Percentiles rank a stretch among this genome's conserved stretches.
Conservation (phyloP, 1,140 invertebrate species). For the Sycophila sp. region DNA sequence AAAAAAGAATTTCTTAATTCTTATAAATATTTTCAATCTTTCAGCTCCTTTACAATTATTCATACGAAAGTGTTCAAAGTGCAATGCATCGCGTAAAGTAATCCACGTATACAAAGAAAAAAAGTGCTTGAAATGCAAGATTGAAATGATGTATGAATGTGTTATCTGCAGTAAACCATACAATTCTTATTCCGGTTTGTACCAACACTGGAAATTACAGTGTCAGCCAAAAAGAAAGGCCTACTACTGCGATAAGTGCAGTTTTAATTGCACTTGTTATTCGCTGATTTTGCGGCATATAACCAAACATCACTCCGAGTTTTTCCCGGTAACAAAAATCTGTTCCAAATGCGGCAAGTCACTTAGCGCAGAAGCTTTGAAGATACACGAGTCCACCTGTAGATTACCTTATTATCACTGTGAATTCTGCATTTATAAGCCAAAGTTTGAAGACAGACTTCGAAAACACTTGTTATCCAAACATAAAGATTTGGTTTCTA, state of each 20-base stretch:
- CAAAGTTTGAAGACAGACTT: background rate
- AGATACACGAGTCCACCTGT: background rate
- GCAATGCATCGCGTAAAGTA: background rate
- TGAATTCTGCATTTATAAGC: slow-evolving; percentile 8
- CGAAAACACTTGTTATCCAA: background rate
- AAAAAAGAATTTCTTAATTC: background rate
- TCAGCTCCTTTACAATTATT: background rate
- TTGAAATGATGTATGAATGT: background rate
- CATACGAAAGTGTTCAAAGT: background rate
- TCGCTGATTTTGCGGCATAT: background rate
- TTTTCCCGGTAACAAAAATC: background rate
- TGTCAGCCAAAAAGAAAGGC: background rate
- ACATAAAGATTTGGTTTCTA: no score
- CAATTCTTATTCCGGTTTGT: slow-evolving; percentile 7
- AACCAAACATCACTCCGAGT: background rate
- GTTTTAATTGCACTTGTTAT: background rate
- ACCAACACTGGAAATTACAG: background rate
- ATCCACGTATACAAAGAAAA: background rate
- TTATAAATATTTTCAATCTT: background rate
- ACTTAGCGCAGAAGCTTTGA: no score
- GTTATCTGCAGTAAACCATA: slow-evolving; percentile 1
- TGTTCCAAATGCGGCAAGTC: background rate
- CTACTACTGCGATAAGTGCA: slow-evolving; percentile 18
- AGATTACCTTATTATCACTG: background rate
- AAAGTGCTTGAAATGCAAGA: slow-evolving; percentile 4